Base-by-base conservation (phyloP, 2,888 invertebrate species). In the Neoascia interrupta region DNA sequence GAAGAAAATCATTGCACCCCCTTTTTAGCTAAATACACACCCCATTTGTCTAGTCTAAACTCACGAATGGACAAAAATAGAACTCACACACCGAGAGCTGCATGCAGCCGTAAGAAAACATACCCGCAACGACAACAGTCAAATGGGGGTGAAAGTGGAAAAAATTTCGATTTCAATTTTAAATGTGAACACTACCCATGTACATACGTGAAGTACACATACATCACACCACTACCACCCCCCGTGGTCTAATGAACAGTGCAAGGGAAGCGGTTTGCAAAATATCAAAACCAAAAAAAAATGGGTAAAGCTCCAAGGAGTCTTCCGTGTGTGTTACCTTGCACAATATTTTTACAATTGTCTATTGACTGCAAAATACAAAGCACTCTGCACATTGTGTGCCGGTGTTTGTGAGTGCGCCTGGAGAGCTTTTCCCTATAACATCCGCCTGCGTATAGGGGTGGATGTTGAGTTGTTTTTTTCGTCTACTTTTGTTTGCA, bases 141-240 rank as follows among this genome's bases (percentile, higher is more conserved):
- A 61, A 73, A 80, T 73, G 53, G 81, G 81, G 82, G 81, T 80
- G 82, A 82, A 82, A 82, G 82, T 82, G 81, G 81, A 82, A 82
- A 82, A 79, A 80, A 82, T 82, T 82, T 82, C 82, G 82, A 81
- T 82, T 82, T 82, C 82, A 74, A 82, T 81, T 74, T 81, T 80
- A 81, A 81, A 76, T 81, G 75, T 73, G 68, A 68, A 39, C 45
- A 61, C 66, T 56, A 15, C 21, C 37, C 58, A 31, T 79, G 72
- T 60, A 66, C 72, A n/a, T n/a, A 72, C 66, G 60, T 66, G 72
- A 72, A 66, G 53, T n/a, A 37, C 66, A 43, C n/a, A n/a, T n/a
- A n/a, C n/a, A n/a, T n/a, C n/a, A n/a, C n/a, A 54, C 54, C 23
- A 58, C 34, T n/a, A 21, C 37, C 36, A 6, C 13, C 23, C 64